These are phyloP conservation scores for Tapirus indicus DNA, from an alignment of 2,797 vertebrate species.

Conservation along the genomic window DNA sequence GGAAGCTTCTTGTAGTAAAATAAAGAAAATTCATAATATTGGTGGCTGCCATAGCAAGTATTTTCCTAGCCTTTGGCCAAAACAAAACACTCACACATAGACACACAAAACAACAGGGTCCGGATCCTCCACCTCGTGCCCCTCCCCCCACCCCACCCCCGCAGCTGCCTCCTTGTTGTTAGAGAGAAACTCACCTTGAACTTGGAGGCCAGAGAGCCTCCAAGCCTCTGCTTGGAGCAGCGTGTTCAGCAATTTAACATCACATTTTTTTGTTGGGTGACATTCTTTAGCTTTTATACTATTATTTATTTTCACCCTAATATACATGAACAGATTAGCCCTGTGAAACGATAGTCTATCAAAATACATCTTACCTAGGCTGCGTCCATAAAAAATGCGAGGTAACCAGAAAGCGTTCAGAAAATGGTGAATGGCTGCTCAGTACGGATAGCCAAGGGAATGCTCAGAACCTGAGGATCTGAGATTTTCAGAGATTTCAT, in stretches of 20 bases:
- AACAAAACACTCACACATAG: slow-evolving; percentile 44
- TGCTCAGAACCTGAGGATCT: accelerated
- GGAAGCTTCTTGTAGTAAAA: slow-evolving; percentile 72
- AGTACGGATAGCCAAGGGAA: neutral
- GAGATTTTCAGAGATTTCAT: slow-evolving; percentile 68
- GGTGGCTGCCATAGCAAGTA: slow-evolving; percentile 47
- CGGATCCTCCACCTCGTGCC: neutral
- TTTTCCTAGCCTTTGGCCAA: slow-evolving; percentile 76
- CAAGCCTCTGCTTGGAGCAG: neutral
- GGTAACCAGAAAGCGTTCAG: neutral
- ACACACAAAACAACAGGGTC: neutral
- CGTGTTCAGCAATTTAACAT: neutral
- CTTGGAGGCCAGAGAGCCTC: neutral
- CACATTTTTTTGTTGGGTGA: neutral
- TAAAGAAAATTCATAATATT: slow-evolving; percentile 70
- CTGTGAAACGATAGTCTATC: neutral
- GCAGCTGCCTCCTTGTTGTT: neutral
- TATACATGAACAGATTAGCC: neutral
- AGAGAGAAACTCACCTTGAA: neutral
- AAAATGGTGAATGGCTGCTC: neutral
- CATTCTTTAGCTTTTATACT: neutral
- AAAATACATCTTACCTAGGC: neutral
- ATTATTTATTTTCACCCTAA: neutral
- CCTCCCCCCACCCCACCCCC: neutral
- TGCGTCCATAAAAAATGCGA: neutral